phyloP scores from a whole-genome alignment of 2,888 invertebrate genomes.

The Eupithecia dodoneata region DNA sequence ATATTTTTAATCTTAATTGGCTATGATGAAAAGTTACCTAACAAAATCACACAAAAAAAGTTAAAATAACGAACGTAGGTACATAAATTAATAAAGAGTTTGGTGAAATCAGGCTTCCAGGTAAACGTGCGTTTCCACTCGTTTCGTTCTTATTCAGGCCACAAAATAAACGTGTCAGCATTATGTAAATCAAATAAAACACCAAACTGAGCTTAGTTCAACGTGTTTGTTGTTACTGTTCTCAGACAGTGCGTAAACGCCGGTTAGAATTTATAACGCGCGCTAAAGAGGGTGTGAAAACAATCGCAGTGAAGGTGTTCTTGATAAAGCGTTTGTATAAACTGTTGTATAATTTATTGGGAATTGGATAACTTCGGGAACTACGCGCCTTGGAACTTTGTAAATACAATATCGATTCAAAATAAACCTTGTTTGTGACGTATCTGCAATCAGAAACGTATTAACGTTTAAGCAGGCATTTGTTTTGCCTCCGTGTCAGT shows the following conservation, averaged over 20 bases:
- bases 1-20: too few relatives aligned
- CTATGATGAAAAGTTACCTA: too few relatives aligned
- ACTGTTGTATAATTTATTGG: conserved; percentile 4
- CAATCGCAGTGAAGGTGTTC: conserved; percentile 9
- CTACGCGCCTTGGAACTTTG: neutral
- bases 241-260: conserved; percentile 33
- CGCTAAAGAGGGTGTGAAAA: conserved; percentile 31
- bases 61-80: neutral
- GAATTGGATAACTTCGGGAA: neutral
- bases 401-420: neutral
- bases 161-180: conserved; percentile 16
- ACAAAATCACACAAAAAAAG: too few relatives aligned
- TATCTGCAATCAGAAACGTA: neutral
- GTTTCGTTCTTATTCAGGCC: neutral
- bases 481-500: too few relatives aligned
- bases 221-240: conserved; percentile 30
- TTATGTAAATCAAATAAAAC: conserved; percentile 20
- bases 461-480: neutral
- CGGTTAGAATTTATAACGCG: conserved; percentile 29
- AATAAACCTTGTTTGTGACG: neutral
- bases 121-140: neutral
- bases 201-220: conserved; percentile 18
- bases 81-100: neutral
- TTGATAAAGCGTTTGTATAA: conserved; percentile 14
- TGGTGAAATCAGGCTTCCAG: neutral